Conservation (phyloP, 1,140 invertebrate species). For the Drosophila kikkawai region DNA sequence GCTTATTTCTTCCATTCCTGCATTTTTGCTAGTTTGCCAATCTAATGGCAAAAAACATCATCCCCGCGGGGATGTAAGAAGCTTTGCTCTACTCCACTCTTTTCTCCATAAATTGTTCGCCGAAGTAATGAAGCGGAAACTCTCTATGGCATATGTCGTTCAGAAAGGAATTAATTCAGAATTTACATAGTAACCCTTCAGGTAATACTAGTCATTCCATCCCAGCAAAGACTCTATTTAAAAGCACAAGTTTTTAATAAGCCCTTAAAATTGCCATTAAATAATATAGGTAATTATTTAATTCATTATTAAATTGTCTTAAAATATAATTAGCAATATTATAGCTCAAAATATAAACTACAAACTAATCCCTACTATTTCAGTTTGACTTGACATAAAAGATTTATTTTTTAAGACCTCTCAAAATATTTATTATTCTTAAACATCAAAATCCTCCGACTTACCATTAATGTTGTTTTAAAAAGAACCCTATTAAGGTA, state of each 20-base stretch:
- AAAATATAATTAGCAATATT: background rate
- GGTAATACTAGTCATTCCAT: slow-evolving; percentile 4
- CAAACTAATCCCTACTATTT: background rate
- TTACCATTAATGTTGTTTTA: background rate
- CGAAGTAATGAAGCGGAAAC: slow-evolving; percentile 50
- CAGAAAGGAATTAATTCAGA: slow-evolving; percentile 20
- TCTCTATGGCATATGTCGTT: slow-evolving; percentile 45
- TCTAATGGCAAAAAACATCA: slow-evolving; percentile 50
- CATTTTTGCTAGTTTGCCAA: slow-evolving; percentile 52
- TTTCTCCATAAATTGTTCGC: slow-evolving; percentile 18
- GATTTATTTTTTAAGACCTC: background rate
- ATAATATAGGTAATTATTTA: background rate
- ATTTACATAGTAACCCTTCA: slow-evolving; percentile 15
- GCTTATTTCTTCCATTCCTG: slow-evolving; percentile 38
- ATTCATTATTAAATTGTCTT: background rate
- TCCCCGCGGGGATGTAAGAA: background rate
- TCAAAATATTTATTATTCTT: no score
- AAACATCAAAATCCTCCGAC: background rate
- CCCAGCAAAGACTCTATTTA: background rate
- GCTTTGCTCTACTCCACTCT: slow-evolving; percentile 19
- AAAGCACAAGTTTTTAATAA: background rate
- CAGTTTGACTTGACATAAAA: background rate
- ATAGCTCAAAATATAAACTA: background rate
- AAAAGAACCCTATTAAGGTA: background rate
- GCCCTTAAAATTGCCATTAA: background rate